Conservation (phyloP, 2,888 invertebrate species). For the Heteromyza rotundicornis region DNA sequence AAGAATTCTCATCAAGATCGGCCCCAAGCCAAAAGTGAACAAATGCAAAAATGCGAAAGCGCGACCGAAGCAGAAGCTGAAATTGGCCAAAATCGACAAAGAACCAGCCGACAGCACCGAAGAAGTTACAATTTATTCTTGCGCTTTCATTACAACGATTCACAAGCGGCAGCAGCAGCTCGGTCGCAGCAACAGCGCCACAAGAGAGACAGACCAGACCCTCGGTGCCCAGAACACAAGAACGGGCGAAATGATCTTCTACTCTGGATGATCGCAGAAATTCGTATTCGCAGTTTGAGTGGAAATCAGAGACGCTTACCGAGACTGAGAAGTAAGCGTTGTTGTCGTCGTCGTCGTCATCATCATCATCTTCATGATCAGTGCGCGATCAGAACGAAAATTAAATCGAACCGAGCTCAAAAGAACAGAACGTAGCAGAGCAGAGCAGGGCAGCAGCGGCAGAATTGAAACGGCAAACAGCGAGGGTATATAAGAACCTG, state of each 20-base stretch:
- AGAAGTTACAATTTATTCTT: constrained; percentile 3
- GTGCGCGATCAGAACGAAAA: constrained; percentile 23
- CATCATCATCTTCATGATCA: constrained; percentile 23
- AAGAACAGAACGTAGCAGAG: constrained; percentile 2
- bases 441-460: constrained; percentile 14
- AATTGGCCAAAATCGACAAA: constrained; percentile 29
- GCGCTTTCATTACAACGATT: constrained; percentile 35
- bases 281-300: constrained; percentile 14
- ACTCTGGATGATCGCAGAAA: constrained; percentile 10
- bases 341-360: constrained; percentile 7
- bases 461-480: constrained; percentile 31
- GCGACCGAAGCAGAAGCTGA: constrained; percentile 8
- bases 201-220: too few species aligned
- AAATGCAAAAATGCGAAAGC: constrained; percentile 12
- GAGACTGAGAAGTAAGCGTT: background rate
- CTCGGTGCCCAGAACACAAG: constrained; percentile 23
- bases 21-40: constrained; percentile 7
- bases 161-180: constrained; percentile 11
- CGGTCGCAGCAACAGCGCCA: background rate
- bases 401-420: constrained; percentile 11
- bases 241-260: constrained; percentile 9
- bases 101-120: constrained; percentile 21
- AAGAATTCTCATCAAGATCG: constrained; percentile 6
- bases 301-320: background rate
- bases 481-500: constrained; percentile 62